Conservation (phyloP, 2,797 vertebrate genomes). For the Steatocranus sp. region DNA sequence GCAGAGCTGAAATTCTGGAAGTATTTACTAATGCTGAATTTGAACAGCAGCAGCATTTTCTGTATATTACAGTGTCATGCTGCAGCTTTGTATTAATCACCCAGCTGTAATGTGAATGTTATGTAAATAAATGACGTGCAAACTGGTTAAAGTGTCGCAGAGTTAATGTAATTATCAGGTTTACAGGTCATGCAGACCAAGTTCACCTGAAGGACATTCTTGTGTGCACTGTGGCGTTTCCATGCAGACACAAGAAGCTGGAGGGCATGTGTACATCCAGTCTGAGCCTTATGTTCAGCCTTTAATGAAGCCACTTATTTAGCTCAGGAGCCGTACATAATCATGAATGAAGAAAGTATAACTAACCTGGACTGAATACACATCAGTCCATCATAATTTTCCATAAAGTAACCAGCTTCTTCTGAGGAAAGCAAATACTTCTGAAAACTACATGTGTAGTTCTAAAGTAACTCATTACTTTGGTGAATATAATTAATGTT, state of each 20-base stretch:
- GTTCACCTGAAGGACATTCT: background rate
- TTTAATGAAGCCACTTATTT: background rate
- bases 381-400: background rate
- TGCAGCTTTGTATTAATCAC: slow-evolving; percentile 32
- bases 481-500: background rate
- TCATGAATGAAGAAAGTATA: background rate
- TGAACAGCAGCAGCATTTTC: slow-evolving; percentile 41
- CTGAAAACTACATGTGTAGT: background rate
- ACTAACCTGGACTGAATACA: background rate
- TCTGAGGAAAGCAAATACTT: background rate
- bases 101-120: slow-evolving; percentile 52
- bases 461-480: background rate
- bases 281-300: background rate
- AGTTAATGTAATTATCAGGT: background rate
- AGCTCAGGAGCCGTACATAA: background rate
- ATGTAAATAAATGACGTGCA: slow-evolving; percentile 58
- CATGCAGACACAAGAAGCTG: background rate
- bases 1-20: slow-evolving; percentile 11
- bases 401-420: background rate
- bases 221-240: background rate
- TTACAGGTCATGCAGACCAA: background rate
- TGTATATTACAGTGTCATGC: slow-evolving; percentile 35
- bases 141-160: background rate
- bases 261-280: background rate
- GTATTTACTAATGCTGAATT: slow-evolving; percentile 19